Evolutionary conservation across 2,113 vertebrate species (phyloP), one percentile per base, ranked within the genome.

Genomic region (Silurus glanis): DNA sequence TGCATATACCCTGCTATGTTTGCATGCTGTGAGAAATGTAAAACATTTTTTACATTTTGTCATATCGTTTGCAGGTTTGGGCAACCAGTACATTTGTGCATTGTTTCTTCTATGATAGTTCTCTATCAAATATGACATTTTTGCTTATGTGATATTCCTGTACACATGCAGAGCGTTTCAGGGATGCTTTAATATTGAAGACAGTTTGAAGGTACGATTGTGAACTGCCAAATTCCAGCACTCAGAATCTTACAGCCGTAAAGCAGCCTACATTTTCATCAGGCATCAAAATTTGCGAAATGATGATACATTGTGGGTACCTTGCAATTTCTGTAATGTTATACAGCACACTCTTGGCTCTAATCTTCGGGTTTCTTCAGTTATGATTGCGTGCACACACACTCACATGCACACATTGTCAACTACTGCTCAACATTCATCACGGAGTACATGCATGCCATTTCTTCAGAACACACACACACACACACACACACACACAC

Each of bases 361-460:
- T 84, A 51, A 58, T 69, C 17, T 76, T 62, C 59, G 79, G 45
- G 67, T 82, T 80, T 82, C 58, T 25, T 45, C 45, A 64, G 51
- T 51, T 69, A 56, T 82, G 51, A 37, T 28, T 82, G 49, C 72
- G 19, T n/a, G 5, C 59, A 62, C 59, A 55, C 59, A 45, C 83
- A 25, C 51, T 55, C 74, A 14, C 72, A 49, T 21, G 49, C 59
- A 64, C 80, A 82, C 19, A 55, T 28, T 47, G 19, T 5, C 19
- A 47, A 61, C 56, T 23, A 61, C 12, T 78, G 74, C 51, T 56
- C 55, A 86, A 66, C 82, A 66, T 81, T 84, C 67, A 84, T 67
- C 37, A 78, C 53, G 72, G 17, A 55, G 49, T 37, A 53, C 71
- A 37, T 89, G 62, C 78, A 87, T 79, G 74, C 72, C 62, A 79